Conservation (phyloP, 2,113 vertebrate species). For the Theristicus caerulescens region DNA sequence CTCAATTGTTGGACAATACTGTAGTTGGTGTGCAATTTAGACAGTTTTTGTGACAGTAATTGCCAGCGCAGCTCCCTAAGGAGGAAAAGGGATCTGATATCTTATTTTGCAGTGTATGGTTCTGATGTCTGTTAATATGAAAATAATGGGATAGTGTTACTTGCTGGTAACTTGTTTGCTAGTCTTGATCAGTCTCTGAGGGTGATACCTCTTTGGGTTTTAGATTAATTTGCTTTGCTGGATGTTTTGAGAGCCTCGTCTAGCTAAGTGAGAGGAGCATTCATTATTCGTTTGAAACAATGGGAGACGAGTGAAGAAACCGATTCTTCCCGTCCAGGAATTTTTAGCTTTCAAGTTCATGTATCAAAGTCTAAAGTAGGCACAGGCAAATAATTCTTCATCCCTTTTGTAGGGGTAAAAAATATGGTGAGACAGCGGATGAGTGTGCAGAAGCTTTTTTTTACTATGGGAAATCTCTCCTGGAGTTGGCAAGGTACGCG, state of each 20-base stretch:
- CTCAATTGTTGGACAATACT: rapidly evolving
- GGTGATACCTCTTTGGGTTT: not conserved
- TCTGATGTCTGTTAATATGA: not conserved
- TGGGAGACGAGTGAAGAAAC: not conserved
- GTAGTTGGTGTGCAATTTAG: not conserved
- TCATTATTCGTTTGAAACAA: not conserved
- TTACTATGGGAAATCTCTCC: conserved; percentile 92
- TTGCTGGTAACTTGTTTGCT: not conserved
- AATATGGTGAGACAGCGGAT: conserved; percentile 92
- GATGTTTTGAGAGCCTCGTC: not conserved
- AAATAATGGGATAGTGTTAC: not conserved
- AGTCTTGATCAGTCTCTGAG: not conserved
- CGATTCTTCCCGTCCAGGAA: not conserved
- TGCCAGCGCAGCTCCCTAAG: not conserved
- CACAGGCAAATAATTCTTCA: not conserved
- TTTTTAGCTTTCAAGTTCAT: not conserved
- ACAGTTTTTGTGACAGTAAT: not conserved
- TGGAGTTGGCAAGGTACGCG: conserved; percentile 92
- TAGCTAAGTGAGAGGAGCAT: not conserved
- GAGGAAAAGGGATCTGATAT: not conserved
- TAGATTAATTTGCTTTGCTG: not conserved
- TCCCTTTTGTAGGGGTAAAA: conserved; percentile 83
- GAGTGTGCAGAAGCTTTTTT: conserved; percentile 97
- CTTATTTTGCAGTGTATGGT: not conserved
- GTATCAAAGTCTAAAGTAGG: not conserved